Conservation (phyloP, 2,888 invertebrate species). For the Cordilura impudica region DNA sequence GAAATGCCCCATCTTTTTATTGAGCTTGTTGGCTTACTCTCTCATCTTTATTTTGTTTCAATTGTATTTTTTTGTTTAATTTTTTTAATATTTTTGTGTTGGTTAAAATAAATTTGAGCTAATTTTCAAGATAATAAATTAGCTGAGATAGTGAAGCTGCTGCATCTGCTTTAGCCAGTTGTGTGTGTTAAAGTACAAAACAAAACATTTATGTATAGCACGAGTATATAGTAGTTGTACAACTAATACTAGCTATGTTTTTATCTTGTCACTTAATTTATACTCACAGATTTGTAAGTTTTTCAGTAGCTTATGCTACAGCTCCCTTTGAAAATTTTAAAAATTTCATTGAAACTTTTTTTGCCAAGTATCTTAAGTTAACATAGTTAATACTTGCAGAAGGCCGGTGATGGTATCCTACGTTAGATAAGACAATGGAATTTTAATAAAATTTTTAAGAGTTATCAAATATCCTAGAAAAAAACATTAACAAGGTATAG, state of each 20-base stretch:
- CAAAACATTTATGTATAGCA: slow-evolving; percentile 2
- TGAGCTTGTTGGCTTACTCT: neutral
- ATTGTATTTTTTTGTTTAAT: neutral
- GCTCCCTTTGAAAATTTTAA: neutral
- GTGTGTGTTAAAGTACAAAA: neutral
- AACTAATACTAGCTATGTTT: slow-evolving; percentile 25
- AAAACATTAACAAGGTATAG: too few species aligned
- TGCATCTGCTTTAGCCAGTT: neutral
- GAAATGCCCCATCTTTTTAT: neutral
- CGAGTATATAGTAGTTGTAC: neutral
- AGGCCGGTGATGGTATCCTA: neutral
- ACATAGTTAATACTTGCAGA: neutral
- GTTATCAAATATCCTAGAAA: too few species aligned
- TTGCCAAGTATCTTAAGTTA: neutral
- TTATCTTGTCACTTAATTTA: slow-evolving; percentile 45
- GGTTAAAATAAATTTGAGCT: slow-evolving; percentile 39
- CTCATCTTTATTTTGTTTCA: neutral
- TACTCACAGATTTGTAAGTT: slow-evolving; percentile 27
- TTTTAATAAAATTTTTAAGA: too few species aligned
- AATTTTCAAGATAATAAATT: slow-evolving; percentile 58
- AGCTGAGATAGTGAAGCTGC: slow-evolving; percentile 41
- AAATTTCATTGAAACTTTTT: too few species aligned
- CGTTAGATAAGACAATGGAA: too few species aligned
- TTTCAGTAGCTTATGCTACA: neutral
- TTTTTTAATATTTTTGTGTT: neutral